Evolutionary conservation across 2,113 vertebrate genomes (phyloP).

Genomic region (Neoarius graeffei): DNA sequence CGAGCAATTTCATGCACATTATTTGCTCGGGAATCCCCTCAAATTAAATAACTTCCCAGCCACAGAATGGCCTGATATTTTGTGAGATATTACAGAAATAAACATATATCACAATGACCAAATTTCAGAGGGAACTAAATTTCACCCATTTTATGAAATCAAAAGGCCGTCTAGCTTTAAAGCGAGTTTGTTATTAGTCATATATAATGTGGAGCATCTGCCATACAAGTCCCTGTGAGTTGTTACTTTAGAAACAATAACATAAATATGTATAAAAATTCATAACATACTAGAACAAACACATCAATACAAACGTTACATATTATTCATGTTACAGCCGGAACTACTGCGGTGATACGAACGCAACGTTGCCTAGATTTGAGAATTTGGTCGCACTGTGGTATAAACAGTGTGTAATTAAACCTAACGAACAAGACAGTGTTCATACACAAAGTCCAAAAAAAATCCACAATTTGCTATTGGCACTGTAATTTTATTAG

Average conservation of each 20-base stretch:
- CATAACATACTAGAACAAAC: neutral
- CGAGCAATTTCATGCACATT: too few species aligned
- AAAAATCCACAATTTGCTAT: slow-evolving; percentile 67
- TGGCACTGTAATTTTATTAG: slow-evolving; percentile 98
- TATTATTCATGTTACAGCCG: neutral
- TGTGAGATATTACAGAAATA: too few species aligned
- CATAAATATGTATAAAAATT: neutral
- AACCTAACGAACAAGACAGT: neutral
- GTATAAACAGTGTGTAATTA: neutral
- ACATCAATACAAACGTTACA: neutral
- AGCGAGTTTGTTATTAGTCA: neutral
- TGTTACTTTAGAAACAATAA: neutral
- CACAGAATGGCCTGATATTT: too few species aligned
- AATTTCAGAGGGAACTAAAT: too few species aligned
- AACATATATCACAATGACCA: too few species aligned
- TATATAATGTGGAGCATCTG: neutral
- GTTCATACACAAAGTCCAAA: slow-evolving; percentile 38
- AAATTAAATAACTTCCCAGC: too few species aligned
- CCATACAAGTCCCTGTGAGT: neutral
- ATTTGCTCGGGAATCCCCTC: too few species aligned
- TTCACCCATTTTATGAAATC: too few species aligned
- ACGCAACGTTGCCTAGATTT: neutral
- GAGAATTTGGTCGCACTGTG: neutral
- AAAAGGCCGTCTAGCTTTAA: too few species aligned
- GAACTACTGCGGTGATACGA: neutral